These are phyloP conservation scores for Coilia nasus DNA, from an alignment of 2,797 vertebrate species.

Conservation along the genomic window DNA sequence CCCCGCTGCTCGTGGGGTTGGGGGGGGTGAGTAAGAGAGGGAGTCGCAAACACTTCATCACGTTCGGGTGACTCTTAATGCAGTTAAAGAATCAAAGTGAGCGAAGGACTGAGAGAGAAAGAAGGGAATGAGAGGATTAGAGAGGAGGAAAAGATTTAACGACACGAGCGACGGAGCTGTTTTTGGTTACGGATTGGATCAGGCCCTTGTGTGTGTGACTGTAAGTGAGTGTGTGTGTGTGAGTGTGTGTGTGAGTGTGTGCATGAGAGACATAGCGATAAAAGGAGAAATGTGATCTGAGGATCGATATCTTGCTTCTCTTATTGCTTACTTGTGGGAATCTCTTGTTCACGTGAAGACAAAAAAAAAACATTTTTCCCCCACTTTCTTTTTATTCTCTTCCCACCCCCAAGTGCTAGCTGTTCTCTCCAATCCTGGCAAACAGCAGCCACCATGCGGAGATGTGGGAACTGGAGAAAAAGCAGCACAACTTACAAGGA, in stretches of 20 bases:
- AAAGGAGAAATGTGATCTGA: conserved; percentile 6
- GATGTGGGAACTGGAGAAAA: conserved; percentile 26
- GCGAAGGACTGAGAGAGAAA: background rate
- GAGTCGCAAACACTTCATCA: conserved; percentile 45
- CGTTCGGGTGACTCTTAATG: conserved; percentile 48
- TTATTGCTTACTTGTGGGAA: conserved; percentile 31
- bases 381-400: background rate
- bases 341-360: conserved; percentile 38
- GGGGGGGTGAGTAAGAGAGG: background rate
- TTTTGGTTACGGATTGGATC: conserved; percentile 47
- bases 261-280: conserved; percentile 12
- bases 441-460: conserved; percentile 29
- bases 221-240: conserved; percentile 18
- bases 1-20: background rate
- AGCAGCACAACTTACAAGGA: conserved; percentile 22
- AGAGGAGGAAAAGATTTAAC: conserved; percentile 38
- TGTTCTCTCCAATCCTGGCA: conserved; percentile 39
- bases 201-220: conserved; percentile 27
- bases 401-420: conserved; percentile 24
- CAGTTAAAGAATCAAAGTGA: conserved; percentile 20
- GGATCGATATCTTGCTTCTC: conserved; percentile 25
- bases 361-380: conserved; percentile 33
- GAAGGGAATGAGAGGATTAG: background rate
- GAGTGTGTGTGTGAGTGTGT: conserved; percentile 6
- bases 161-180: conserved; percentile 54